Evolutionary conservation across 2,888 invertebrate species (phyloP).

Genomic region (Clostera curtula): DNA sequence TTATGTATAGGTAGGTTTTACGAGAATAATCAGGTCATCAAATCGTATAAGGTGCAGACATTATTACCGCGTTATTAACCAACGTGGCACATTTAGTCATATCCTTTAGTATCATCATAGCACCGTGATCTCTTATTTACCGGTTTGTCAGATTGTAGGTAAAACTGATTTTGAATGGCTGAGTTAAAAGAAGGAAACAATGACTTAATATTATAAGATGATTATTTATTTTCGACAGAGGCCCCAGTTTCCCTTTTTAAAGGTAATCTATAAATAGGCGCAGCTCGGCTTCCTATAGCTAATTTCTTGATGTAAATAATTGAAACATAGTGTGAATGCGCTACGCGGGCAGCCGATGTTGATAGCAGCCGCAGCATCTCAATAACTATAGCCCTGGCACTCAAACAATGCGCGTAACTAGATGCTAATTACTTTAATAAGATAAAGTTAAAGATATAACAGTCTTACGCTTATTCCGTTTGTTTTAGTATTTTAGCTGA

Average conservation of each 20-base stretch:
- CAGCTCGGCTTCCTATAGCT: slow-evolving; percentile 56
- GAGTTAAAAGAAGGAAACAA: background rate
- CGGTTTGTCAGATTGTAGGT: background rate
- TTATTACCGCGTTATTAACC: no score
- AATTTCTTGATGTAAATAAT: slow-evolving; percentile 37
- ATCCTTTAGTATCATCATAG: no score
- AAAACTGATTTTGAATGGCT: background rate
- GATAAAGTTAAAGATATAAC: slow-evolving; percentile 33
- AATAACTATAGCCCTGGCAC: slow-evolving; percentile 54
- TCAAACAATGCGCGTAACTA: slow-evolving; percentile 34
- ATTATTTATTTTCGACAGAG: slow-evolving; percentile 68
- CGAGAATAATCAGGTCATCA: no score
- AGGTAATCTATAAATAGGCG: slow-evolving; percentile 63
- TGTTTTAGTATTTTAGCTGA: slow-evolving; percentile 27
- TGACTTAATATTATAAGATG: slow-evolving; percentile 12
- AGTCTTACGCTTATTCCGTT: slow-evolving; percentile 37
- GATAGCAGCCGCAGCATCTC: slow-evolving; percentile 41
- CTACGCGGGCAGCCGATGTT: slow-evolving; percentile 48
- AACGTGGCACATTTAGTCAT: no score
- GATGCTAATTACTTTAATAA: slow-evolving; percentile 25
- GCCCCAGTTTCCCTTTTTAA: slow-evolving; percentile 69
- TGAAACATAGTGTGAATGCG: slow-evolving; percentile 42
- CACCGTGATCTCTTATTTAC: no score
- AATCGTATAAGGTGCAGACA: no score
- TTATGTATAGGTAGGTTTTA: no score